A percentile compares a stretch with the other conserved stretches of the same genome.
These are phyloP conservation scores for Campoplex capitator DNA, from an alignment of 2,888 invertebrate species.

Conservation along the genomic window DNA sequence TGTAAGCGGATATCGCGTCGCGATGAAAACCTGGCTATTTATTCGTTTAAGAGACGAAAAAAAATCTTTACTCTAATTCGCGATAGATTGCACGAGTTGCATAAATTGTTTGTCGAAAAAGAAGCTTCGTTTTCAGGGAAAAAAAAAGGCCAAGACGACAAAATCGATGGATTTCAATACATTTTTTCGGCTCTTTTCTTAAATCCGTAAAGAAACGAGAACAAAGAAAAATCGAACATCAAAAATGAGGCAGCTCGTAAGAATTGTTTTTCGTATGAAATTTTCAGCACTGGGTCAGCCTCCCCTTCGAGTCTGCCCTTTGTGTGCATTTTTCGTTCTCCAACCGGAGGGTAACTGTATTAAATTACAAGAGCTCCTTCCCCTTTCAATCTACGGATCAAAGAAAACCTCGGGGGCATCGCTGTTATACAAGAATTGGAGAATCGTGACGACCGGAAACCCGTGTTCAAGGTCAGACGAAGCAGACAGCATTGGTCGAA, in stretches of 20 bases:
- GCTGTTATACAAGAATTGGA: conserved; percentile 20
- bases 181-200: background rate
- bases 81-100: background rate
- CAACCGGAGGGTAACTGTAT: background rate
- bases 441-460: conserved; percentile 27
- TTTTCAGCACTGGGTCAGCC: background rate
- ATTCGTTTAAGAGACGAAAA: background rate
- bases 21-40: conserved; percentile 14
- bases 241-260: background rate
- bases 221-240: background rate
- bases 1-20: conserved; percentile 25
- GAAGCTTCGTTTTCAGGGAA: background rate
- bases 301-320: background rate
- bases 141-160: background rate
- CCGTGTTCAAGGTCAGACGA: conserved; percentile 41
- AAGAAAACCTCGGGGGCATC: conserved; percentile 3
- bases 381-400: conserved; percentile 6
- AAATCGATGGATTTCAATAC: background rate
- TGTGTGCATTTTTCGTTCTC: background rate
- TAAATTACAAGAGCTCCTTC: conserved; percentile 20
- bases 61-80: background rate
- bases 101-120: background rate
- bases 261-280: background rate
- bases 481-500: background rate
- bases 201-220: background rate